Evolutionary conservation across 2,888 invertebrate species (phyloP), one percentile per base, ranked within the genome.

Genomic region (Endomychus coccineus): DNA sequence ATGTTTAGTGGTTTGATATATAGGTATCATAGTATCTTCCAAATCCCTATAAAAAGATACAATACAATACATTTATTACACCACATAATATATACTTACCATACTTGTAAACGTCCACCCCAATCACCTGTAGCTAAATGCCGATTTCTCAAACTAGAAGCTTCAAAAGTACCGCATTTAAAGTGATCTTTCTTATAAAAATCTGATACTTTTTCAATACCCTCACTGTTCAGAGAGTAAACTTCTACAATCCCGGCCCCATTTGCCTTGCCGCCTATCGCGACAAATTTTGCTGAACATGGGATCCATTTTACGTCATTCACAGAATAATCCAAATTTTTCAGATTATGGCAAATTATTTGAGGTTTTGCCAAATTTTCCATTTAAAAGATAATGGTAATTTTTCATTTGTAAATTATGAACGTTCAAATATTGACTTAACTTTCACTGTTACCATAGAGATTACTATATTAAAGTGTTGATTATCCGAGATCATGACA

Each of bases 281-380:
- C 78, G 42, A 91, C 81, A 67, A 95, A 89, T 66, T 92, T 94
- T 1, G 95, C 87, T 2, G 92, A 91, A 57, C 85, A 83, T 1
- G 96, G 95, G 54, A 96, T 80, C 96, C 95, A 96, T 68, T 88
- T 89, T n/a, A 83, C 78, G 58, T 95, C 95, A 62, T 88, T 92
- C 14, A 92, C 66, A 0, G 89, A 87, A 64, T 86, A 94, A 57
- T 85, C 79, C 2, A 92, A 66, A 13, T 80, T 71, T 59, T 85
- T 83, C 56, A 92, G 85, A 19, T 83, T 75, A 58, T 94, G 90
- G 38, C 84, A 79, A 50, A 95, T 87, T 53, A 95, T 83, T 68
- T 91, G 91, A 0, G 94, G 92, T 50, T 89, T 90, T 44, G 85
- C 80, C 65, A 86, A 71, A 14, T 56, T 50, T 16, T 71, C 70